Evolutionary conservation across 2,797 vertebrate species (phyloP).

Genomic region (Dermochelys coriacea): DNA sequence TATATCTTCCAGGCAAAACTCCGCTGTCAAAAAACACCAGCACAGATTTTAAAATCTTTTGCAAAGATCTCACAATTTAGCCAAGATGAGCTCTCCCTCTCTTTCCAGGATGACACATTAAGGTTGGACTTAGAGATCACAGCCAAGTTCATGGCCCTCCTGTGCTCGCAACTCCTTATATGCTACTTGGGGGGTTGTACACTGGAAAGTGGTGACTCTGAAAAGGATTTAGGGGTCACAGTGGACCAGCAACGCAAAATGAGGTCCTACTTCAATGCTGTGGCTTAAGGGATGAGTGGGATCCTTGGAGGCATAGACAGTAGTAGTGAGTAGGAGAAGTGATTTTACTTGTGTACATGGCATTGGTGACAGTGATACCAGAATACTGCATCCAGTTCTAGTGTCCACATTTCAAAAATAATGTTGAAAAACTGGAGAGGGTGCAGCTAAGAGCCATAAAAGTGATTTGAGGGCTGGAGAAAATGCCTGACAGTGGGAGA

Average conservation of each 20-base stretch:
- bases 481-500: not conserved
- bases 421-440: not conserved
- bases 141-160: not conserved
- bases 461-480: not conserved
- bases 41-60: constrained; percentile 4
- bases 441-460: not conserved
- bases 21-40: constrained; percentile 37
- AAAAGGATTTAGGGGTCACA: not conserved
- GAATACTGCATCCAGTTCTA: not conserved
- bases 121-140: not conserved
- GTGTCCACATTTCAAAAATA: not conserved
- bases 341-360: not conserved
- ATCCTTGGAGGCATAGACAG: not conserved
- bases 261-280: too few relatives aligned
- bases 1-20: constrained; percentile 3
- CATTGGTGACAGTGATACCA: not conserved
- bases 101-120: not conserved
- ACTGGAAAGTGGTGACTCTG: not conserved
- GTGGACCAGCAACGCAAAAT: not conserved
- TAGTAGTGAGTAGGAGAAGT: not conserved
- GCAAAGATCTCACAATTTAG: constrained; percentile 5
- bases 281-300: not conserved
- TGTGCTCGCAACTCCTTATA: not conserved
- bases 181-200: not conserved
- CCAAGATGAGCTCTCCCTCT: constrained; percentile 40